Evolutionary conservation across 2,888 invertebrate species (phyloP).

Genomic region (Caradrina kadenii): DNA sequence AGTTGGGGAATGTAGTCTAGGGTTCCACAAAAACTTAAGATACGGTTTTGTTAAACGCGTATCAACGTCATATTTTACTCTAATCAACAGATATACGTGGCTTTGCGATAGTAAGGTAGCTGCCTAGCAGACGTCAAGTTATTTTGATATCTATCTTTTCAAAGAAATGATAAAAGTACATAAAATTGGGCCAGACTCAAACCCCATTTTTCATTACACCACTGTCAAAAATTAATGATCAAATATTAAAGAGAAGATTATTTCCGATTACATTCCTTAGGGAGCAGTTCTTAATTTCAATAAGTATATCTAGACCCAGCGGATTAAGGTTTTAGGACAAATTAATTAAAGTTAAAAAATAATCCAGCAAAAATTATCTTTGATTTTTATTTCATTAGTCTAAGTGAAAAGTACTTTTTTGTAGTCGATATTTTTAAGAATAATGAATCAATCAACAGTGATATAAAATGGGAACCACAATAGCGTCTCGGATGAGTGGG

Average conservation of each 20-base stretch:
- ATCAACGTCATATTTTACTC: neutral
- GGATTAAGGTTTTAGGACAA: constrained; percentile 27
- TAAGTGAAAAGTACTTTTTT: neutral
- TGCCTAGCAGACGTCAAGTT: neutral
- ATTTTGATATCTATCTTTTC: neutral
- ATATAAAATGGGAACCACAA: neutral
- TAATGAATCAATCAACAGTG: neutral
- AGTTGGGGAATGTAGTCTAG: neutral
- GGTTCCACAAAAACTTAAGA: neutral
- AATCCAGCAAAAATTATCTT: constrained; percentile 7
- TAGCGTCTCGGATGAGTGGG: neutral
- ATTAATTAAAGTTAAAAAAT: constrained; percentile 22
- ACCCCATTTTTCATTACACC: neutral
- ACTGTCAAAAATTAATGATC: neutral
- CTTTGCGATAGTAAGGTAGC: neutral
- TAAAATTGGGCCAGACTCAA: neutral
- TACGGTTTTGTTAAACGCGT: neutral
- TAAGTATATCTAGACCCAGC: constrained; percentile 5
- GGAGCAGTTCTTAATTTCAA: constrained; percentile 27
- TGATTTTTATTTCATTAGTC: neutral
- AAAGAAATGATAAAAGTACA: neutral
- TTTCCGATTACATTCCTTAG: constrained; percentile 12
- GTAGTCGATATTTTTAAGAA: neutral
- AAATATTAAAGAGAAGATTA: neutral
- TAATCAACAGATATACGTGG: neutral